Conservation (phyloP, 2,113 vertebrate species). For the Cheirogaleus medius region DNA sequence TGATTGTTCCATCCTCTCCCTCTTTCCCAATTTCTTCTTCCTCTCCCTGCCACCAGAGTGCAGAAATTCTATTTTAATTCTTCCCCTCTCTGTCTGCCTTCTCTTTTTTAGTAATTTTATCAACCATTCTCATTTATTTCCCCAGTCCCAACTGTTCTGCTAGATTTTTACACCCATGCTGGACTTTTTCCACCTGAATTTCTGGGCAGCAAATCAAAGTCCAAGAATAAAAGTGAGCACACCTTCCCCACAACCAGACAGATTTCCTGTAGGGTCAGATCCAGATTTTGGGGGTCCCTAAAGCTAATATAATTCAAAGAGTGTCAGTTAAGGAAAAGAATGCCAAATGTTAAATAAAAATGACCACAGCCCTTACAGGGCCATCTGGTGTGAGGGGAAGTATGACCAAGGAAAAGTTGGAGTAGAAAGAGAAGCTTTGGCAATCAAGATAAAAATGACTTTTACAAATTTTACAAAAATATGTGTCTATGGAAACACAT, state of each 20-base stretch:
- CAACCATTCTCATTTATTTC: not conserved
- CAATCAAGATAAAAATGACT: not conserved
- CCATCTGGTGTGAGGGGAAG: not conserved
- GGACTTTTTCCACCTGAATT: conserved; percentile 43
- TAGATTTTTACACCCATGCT: conserved; percentile 44
- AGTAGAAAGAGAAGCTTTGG: not conserved
- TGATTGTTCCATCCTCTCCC: not conserved
- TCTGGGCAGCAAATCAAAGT: conserved; percentile 23
- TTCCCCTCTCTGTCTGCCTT: not conserved
- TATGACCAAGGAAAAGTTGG: not conserved
- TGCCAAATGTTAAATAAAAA: not conserved
- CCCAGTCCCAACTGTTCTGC: not conserved
- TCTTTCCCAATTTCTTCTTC: not conserved
- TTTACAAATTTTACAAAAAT: not conserved
- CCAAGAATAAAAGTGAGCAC: conserved; percentile 48
- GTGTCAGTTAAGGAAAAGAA: not conserved
- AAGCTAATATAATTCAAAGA: not conserved
- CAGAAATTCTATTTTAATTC: conserved; percentile 17
- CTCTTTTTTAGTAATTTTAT: not conserved
- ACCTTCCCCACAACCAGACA: not conserved
- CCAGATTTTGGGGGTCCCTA: not conserved
- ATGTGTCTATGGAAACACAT: not conserved
- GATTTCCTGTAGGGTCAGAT: not conserved
- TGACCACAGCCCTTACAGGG: not conserved
- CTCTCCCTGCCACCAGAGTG: not conserved